Evolutionary conservation across 2,797 vertebrate genomes (phyloP), one percentile per base, ranked within the genome.

Genomic region (Gymnoscopelus braueri): DNA sequence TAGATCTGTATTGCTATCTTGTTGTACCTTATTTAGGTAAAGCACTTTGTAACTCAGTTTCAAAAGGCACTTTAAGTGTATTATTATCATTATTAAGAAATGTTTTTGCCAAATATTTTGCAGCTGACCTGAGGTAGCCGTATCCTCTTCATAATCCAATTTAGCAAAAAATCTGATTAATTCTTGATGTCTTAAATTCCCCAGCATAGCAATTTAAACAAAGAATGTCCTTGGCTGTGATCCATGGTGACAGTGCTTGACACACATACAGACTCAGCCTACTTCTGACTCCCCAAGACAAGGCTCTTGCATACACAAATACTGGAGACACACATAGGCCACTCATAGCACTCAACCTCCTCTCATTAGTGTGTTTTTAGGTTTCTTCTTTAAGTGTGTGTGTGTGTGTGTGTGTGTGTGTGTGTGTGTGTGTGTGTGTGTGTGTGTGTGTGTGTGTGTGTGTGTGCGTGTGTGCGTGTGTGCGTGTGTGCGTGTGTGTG

Each of bases 281-380:
- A 89, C 84, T 92, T 93, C 82, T 82, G 69, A 83, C 89, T 89
- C 80, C 87, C 86, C 77, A 80, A 86, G 85, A 89, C 77, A 84
- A 78, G 78, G 62, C 70, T 74, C 61, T 69, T 52, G 60, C 83
- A 63, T 64, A 77, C 69, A 74, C 71, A 71, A 78, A 63, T 63
- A 78, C 72, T 65, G 66, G 51, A 54, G 75, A 80, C 74, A 60
- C 24, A 39, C n/a, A 11, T 44, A 63, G 53, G 48, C 29, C 59
- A 58, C 79, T 9, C 62, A 69, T 58, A 87, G 79, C 81, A 63
- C 68, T 80, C 26, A 15, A 67, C 49, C 68, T 62, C 55, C 5
- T 54, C 9, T 54, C 57, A 58, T 78, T 70, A 78, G 67, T 58
- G 39, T 44, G 8, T 44, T 44, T 44, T 44, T 44, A 2, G 8